Percentiles rank a stretch among this genome's conserved stretches.
Conservation (phyloP, 2,113 vertebrate species). For the Pseudorectes ferrugineus region DNA sequence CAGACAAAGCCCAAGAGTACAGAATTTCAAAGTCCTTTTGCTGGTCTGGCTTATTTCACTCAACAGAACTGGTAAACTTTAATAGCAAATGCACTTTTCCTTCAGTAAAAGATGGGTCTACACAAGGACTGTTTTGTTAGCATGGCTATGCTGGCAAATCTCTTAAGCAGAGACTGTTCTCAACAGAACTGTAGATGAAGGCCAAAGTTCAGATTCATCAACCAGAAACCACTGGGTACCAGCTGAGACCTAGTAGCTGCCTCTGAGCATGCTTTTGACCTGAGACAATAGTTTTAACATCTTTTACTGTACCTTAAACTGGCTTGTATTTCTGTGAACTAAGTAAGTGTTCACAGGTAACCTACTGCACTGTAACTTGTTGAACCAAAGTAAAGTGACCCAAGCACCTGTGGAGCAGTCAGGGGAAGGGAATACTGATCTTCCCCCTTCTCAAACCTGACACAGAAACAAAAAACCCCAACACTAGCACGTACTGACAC, state of each 20-base stretch:
- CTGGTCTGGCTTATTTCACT: slow-evolving; percentile 7
- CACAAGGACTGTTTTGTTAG: background rate
- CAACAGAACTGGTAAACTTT: background rate
- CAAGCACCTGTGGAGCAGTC: background rate
- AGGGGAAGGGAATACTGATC: background rate
- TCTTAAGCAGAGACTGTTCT: background rate
- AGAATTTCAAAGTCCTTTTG: background rate
- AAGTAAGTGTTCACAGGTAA: background rate
- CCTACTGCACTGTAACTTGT: background rate
- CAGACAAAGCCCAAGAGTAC: background rate
- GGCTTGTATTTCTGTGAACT: background rate
- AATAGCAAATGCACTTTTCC: background rate
- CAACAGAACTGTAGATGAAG: background rate
- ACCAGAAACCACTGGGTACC: background rate
- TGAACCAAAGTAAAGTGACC: background rate
- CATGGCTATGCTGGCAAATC: background rate
- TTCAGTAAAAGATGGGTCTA: background rate
- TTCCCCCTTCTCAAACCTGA: background rate
- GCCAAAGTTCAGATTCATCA: background rate
- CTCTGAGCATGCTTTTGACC: background rate
- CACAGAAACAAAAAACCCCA: background rate
- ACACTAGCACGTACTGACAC: rapidly evolving
- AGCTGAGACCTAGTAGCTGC: background rate
- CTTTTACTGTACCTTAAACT: background rate
- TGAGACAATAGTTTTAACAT: background rate